Percentiles rank a stretch among this genome's conserved stretches.
These are phyloP conservation scores for Chromoteleia sp. DNA, from an alignment of 2,888 invertebrate genomes.

Conservation along the genomic window DNA sequence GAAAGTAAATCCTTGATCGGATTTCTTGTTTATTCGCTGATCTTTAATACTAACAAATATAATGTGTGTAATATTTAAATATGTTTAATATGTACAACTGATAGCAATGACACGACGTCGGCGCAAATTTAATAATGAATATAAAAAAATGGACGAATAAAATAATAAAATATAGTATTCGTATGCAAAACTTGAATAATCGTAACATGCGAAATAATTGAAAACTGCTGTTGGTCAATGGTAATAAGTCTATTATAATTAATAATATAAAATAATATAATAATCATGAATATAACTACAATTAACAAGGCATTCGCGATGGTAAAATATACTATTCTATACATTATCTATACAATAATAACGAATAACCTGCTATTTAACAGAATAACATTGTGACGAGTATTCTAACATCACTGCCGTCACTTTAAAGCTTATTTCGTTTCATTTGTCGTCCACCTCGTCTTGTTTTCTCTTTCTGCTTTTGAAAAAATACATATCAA, in stretches of 20 bases:
- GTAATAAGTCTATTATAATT: conserved; percentile 65
- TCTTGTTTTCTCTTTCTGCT: not conserved
- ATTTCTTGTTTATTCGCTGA: conserved; percentile 71
- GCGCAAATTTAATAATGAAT: conserved; percentile 65
- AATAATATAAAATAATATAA: conserved; percentile 69
- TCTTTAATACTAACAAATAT: conserved; percentile 71
- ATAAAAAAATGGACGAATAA: conserved; percentile 57
- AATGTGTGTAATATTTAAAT: conserved; percentile 69
- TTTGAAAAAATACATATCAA: conserved; percentile 17
- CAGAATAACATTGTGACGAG: conserved; percentile 70
- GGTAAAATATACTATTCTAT: conserved; percentile 74
- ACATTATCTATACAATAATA: conserved; percentile 76
- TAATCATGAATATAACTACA: conserved; percentile 69
- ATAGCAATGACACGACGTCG: conserved; percentile 71
- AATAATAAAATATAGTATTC: conserved; percentile 68
- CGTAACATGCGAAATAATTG: conserved; percentile 66
- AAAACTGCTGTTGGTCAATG: conserved; percentile 65
- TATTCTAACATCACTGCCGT: conserved; percentile 67
- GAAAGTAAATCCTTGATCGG: conserved; percentile 74
- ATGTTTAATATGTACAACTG: conserved; percentile 74
- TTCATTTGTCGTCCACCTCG: conserved; percentile 34
- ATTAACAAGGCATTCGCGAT: conserved; percentile 71
- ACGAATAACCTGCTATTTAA: conserved; percentile 70
- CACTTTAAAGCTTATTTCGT: conserved; percentile 72
- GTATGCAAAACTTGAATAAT: conserved; percentile 64